These are phyloP conservation scores for Chlorops oryzae DNA, from an alignment of 1,140 invertebrate species.

Conservation along the genomic window DNA sequence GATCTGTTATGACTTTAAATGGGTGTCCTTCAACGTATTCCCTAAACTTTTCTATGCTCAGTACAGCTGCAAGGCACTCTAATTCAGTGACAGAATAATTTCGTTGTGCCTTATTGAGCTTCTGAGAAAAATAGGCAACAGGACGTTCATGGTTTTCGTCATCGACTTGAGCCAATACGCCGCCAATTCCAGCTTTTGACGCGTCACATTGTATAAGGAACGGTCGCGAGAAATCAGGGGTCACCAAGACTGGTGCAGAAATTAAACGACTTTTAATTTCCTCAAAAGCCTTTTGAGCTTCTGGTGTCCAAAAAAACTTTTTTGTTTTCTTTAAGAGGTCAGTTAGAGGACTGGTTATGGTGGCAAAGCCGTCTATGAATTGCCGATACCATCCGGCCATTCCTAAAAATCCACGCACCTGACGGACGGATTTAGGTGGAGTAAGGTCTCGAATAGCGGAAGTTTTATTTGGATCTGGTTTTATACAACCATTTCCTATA, in stretches of 20 bases:
- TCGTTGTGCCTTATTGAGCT: constrained; percentile 30
- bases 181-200: constrained; percentile 31
- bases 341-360: constrained; percentile 27
- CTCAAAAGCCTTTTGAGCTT: neutral
- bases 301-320: neutral
- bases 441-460: constrained; percentile 23
- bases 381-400: constrained; percentile 46
- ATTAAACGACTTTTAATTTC: constrained; percentile 22
- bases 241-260: constrained; percentile 31
- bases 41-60: constrained; percentile 41
- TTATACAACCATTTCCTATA: constrained; percentile 2
- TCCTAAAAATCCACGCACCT: constrained; percentile 46
- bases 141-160: constrained; percentile 20
- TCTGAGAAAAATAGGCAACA: constrained; percentile 37
- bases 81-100: constrained; percentile 46
- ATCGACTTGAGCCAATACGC: constrained; percentile 31
- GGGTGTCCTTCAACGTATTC: constrained; percentile 43
- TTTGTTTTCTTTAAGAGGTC: neutral
- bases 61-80: constrained; percentile 48
- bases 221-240: constrained; percentile 33
- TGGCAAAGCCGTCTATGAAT: constrained; percentile 49
- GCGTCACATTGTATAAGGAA: constrained; percentile 44
- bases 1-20: constrained; percentile 43
- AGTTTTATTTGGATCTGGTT: constrained; percentile 9
- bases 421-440: constrained; percentile 22